Evolutionary conservation across 92 coral and sea anemone species (phyloP), one percentile per base, ranked within the genome.

Genomic region (Zoanthus gigantus): DNA sequence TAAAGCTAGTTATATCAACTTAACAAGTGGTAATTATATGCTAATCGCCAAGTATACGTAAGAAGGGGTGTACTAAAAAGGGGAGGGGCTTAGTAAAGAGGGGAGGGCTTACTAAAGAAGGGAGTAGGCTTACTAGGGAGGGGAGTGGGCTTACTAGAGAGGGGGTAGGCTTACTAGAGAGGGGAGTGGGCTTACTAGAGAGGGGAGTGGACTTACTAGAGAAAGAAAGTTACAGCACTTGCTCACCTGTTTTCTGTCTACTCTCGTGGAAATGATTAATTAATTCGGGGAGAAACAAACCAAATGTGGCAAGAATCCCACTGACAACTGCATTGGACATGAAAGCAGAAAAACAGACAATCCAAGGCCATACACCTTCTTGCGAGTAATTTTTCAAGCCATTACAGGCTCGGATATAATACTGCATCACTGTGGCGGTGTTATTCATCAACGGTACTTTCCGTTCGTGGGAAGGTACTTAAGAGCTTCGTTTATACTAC

Each of bases 181-280:
- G 42, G 3, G 3, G 3, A 34, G 42, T 1, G 3, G 42, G 0
- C 42, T 34, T 34, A 34, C 42, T 34, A 34, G 42, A 34, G 3
- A 34, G 42, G 42, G 42, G 3, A 34, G 42, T 1, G 42, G 42
- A 3, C 42, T 34, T 34, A 34, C 42, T 34, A 1, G 42, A 34
- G 3, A 34, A 1, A 34, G 42, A 3, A 34, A 34, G 3, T 12
- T 29, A 16, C n/a, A 63, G 6, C 69, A 48, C 28, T 28, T 10
- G 31, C 56, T 79, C 9, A 61, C 83, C 83, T 37, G 83, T 79
- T 81, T 81, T 81, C 17, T 81, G 85, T 48, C 85, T 81, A 37
- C 74, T 81, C 12, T 45, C 85, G 28, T 65, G 23, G 17, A 81
- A 81, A 81, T 81, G 85, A 17, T 47, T 32, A 29, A 81, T 81